Evolutionary conservation across 2,797 vertebrate genomes (phyloP), one percentile per base, ranked within the genome.

Genomic region (Saxicola maurus): DNA sequence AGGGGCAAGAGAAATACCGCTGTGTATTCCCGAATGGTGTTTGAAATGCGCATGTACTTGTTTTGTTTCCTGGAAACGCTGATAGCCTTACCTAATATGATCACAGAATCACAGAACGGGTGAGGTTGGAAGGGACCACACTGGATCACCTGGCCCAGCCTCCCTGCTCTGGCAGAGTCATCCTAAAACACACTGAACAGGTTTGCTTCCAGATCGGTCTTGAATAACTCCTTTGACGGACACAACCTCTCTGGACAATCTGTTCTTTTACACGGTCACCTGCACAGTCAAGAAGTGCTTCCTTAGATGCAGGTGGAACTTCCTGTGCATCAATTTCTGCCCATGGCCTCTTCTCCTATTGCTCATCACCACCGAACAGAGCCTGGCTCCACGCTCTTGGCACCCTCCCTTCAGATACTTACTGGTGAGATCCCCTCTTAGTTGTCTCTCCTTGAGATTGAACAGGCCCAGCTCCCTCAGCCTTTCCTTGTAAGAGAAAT

Each of bases 211-310:
- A 61, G 19, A 13, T 46, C 4, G 23, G 31, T 48, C 42, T 37
- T 24, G 18, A 55, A 13, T 61, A n/a, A 14, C 40, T 17, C 14
- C 23, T 25, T 19, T 24, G 40, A 55, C 19, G 17, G 4, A 17
- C 27, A 15, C 35, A 37, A 5, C 4, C 11, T 43, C 10, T 73
- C 8, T 31, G n/a, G n/a, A 24, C n/a, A 13, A 1, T 37, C 17
- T 40, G 8, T 31, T 42, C 23, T 19, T 21, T 8, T 7, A 5
- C 19, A 7, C 0, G 1, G 27, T 33, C 19, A 16, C 24, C n/a
- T 17, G 24, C 8, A 13, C 11, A 30, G 11, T 38, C 7, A 38
- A 10, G 24, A 57, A n/a, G n/a, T 37, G 61, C 24, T 49, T 43
- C 35, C 24, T 43, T 20, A 9, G 5, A 12, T 56, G 68, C n/a